Evolutionary conservation across 92 coral and sea anemone genomes (phyloP), one percentile per base, ranked within the genome.

Genomic region (Phenganax subtilis): DNA sequence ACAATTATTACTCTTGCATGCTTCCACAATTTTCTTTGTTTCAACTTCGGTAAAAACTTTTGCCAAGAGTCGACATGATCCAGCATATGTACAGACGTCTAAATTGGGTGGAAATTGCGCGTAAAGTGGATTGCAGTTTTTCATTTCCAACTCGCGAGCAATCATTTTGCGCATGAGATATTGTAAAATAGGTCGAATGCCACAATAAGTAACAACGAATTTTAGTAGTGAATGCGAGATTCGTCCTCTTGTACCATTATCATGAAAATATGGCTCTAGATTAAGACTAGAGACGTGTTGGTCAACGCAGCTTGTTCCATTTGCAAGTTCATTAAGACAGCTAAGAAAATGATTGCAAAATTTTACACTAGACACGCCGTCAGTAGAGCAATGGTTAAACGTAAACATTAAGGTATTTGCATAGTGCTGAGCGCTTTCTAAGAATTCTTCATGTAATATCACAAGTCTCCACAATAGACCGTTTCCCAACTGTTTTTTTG

Each of bases 41-140:
- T 76, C 81, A 57, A 2, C 28, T 51, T 56, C 81, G n/a, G 51
- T 76, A 57, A 76, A 76, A 58, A 76, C 68, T 28, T 76, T 76
- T 7, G 31, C 30, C 6, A 37, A 9, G 62, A 75, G 72, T 29
- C 72, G 72, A 27, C 12, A 0, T 75, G 80, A 37, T 54, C 30
- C 61, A 8, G 29, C 62, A 54, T 6, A 15, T 11, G 57, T 25
- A 37, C 47, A 37, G 44, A 57, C 62, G 14, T 75, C 62, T 12
- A n/a, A 27, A 15, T 14, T 54, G 20, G 63, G 61, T 10, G 80
- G 80, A 56, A 75, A 75, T 54, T 54, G 80, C 12, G 37, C 37
- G 15, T 54, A 53, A 57, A 37, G 54, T 0, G 80, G 80, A 57
- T 75, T 53, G 63, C 6, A 0, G 20, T 54, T 29, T 3, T 25